Evolutionary conservation across 2,113 vertebrate genomes (phyloP).

Genomic region (Narcine bancroftii): DNA sequence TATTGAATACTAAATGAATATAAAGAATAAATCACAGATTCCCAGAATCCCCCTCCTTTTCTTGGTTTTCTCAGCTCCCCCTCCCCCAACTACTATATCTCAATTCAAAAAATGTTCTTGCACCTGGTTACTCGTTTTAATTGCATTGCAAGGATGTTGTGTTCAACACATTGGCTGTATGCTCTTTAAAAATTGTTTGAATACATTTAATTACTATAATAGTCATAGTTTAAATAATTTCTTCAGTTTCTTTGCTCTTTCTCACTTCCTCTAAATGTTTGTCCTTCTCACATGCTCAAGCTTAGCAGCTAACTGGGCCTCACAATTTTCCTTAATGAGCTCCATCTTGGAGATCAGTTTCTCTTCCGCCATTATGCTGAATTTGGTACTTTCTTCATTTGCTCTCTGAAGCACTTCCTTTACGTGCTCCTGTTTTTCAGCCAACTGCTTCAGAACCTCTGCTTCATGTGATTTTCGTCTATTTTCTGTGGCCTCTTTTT

Average conservation of each 20-base stretch:
- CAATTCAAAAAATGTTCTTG: neutral
- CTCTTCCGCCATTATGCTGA: conserved; percentile 88
- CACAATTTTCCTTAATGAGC: conserved; percentile 86
- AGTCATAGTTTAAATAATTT: neutral
- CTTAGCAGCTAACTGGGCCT: conserved; percentile 81
- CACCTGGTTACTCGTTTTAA: neutral
- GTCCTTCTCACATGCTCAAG: conserved; percentile 92
- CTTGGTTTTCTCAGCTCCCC: neutral
- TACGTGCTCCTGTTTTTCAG: conserved; percentile 86
- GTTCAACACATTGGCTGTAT: neutral
- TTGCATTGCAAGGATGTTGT: neutral
- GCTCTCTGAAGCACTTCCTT: conserved; percentile 93
- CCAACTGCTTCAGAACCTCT: conserved; percentile 82
- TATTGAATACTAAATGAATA: neutral
- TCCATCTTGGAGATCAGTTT: conserved; percentile 93
- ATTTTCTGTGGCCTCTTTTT: conserved; percentile 87
- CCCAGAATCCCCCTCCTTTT: neutral
- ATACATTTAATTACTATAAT: neutral
- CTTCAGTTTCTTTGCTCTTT: conserved; percentile 73
- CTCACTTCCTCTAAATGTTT: conserved; percentile 88
- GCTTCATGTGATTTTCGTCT: conserved; percentile 90
- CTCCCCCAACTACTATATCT: neutral
- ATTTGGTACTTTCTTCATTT: conserved; percentile 84
- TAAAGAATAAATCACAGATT: neutral
- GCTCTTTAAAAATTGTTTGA: conserved; percentile 13